Conservation (phyloP, 2,113 vertebrate genomes). For the Egretta garzetta region DNA sequence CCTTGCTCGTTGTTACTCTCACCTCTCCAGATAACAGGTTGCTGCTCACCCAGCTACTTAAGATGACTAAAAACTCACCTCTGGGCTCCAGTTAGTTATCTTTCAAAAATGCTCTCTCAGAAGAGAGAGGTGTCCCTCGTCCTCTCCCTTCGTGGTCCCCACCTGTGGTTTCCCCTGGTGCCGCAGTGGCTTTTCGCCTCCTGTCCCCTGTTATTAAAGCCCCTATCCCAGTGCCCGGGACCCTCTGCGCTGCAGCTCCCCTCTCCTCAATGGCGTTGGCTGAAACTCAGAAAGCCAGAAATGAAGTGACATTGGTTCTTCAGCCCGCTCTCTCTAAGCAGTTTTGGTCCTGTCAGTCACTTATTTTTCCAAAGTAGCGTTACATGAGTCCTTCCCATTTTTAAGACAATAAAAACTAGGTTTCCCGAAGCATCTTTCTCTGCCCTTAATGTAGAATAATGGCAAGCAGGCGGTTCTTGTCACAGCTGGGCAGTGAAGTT, state of each 20-base stretch:
- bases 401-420: background rate
- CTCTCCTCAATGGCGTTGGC: background rate
- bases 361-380: background rate
- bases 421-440: background rate
- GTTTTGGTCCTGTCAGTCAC: background rate
- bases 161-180: background rate
- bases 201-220: background rate
- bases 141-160: background rate
- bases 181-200: background rate
- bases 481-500: background rate
- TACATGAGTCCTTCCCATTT: background rate
- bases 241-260: background rate
- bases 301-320: background rate
- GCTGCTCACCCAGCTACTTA: background rate
- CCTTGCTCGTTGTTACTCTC: background rate
- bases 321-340: background rate
- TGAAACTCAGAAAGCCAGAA: background rate
- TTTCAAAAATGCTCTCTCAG: background rate
- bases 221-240: fast-evolving
- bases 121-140: background rate
- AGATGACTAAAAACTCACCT: background rate
- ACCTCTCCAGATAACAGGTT: background rate
- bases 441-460: background rate
- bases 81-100: background rate
- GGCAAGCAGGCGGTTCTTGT: background rate